Evolutionary conservation across 2,888 invertebrate genomes (phyloP).

Genomic region (Drosophila parthenogenetica): DNA sequence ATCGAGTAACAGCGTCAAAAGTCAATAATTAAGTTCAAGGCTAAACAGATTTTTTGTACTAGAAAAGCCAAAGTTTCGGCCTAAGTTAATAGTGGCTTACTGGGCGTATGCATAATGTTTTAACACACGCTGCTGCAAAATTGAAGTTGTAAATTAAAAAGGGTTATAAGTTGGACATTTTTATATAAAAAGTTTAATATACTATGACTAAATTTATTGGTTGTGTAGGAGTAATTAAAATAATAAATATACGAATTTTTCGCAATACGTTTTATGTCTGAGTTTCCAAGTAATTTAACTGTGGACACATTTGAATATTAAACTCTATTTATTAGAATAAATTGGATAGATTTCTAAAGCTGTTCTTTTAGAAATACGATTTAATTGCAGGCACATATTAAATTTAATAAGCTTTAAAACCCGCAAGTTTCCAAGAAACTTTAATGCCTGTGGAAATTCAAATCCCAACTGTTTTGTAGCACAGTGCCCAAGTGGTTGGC

Average conservation of each 20-base stretch:
- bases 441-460: neutral
- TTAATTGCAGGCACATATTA: too few species aligned
- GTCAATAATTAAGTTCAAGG: conserved; percentile 54
- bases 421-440: neutral
- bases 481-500: conserved; percentile 44
- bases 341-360: neutral
- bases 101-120: conserved; percentile 28
- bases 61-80: conserved; percentile 8
- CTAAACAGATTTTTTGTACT: conserved; percentile 11
- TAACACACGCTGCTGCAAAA: conserved; percentile 15
- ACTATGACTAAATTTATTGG: too few species aligned
- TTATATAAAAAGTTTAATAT: too few species aligned
- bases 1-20: conserved; percentile 21
- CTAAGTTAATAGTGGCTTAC: conserved; percentile 11
- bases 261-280: too few species aligned
- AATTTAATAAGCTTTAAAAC: neutral
- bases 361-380: neutral
- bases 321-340: too few species aligned
- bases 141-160: neutral
- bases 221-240: neutral
- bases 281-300: too few species aligned
- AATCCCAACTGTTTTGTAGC: conserved; percentile 34
- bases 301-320: neutral
- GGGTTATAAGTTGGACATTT: neutral
- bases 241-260: neutral